A percentile compares a stretch with the other conserved stretches of the same genome.
These are phyloP conservation scores for Pseudonaja textilis DNA, from an alignment of 2,113 vertebrate species.

Conservation along the genomic window DNA sequence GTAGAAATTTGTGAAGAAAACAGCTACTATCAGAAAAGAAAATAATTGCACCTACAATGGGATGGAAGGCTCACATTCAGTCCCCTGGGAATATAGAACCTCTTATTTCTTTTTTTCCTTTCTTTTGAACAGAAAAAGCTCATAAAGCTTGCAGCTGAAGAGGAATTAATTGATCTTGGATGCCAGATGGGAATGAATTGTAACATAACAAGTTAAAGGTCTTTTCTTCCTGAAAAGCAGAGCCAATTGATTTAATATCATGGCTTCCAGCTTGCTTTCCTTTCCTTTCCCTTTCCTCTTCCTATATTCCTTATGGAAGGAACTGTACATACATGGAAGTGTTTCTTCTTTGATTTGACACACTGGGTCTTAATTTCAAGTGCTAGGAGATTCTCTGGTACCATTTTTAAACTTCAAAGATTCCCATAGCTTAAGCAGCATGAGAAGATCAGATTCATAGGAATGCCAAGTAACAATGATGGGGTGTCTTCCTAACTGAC, in stretches of 20 bases:
- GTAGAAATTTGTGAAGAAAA: slow-evolving; percentile 64
- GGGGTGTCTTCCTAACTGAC: slow-evolving; percentile 64
- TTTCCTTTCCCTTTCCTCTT: slow-evolving; percentile 26
- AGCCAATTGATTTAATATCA: slow-evolving; percentile 74
- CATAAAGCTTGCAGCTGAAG: slow-evolving; percentile 60
- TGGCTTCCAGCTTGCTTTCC: slow-evolving; percentile 52
- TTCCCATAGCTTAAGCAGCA: slow-evolving; percentile 50
- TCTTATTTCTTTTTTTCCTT: slow-evolving; percentile 2
- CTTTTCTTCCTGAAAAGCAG: slow-evolving; percentile 66
- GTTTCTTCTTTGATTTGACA: slow-evolving; percentile 69
- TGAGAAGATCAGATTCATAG: slow-evolving; percentile 60
- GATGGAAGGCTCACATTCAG: slow-evolving; percentile 29
- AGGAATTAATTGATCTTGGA: slow-evolving; percentile 69
- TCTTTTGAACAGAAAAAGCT: slow-evolving; percentile 63
- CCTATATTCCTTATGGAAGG: slow-evolving; percentile 44
- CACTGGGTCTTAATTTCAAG: slow-evolving; percentile 79
- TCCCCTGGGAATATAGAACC: slow-evolving; percentile 54
- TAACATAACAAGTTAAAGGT: slow-evolving; percentile 65
- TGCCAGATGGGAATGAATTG: slow-evolving; percentile 68
- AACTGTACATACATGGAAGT: slow-evolving; percentile 60
- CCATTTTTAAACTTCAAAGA: slow-evolving; percentile 72
- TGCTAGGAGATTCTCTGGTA: slow-evolving; percentile 56
- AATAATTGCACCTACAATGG: not conserved
- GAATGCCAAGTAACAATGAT: slow-evolving; percentile 55
- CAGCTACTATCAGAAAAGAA: slow-evolving; percentile 17